Conservation (phyloP, 1,140 invertebrate species). For the Diorhabda carinulata region DNA sequence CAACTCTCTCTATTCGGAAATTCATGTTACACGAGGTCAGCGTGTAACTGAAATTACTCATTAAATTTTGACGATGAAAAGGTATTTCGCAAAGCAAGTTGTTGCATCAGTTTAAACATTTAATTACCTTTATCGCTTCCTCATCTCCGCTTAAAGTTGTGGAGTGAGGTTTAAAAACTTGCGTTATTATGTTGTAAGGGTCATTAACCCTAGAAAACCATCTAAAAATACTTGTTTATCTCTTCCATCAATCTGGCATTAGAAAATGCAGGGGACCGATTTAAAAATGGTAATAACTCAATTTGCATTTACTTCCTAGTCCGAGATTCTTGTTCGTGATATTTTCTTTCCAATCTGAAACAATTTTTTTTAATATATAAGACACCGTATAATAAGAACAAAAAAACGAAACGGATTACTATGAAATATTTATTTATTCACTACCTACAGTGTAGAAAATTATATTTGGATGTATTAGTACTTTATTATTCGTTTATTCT, state of each 20-base stretch:
- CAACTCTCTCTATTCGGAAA: too few species aligned
- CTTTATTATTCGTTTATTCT: too few species aligned
- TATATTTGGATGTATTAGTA: too few species aligned
- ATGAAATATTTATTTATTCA: background rate
- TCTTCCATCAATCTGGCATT: background rate
- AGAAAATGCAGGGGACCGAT: background rate
- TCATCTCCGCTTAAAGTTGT: too few species aligned
- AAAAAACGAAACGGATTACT: background rate
- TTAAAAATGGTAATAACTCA: constrained; percentile 1
- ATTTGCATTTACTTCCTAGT: background rate
- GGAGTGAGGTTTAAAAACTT: too few species aligned
- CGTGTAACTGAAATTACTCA: too few species aligned
- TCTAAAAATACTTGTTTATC: background rate
- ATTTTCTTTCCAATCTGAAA: background rate
- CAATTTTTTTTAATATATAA: background rate
- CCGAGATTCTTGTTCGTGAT: background rate
- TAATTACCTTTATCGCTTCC: too few species aligned
- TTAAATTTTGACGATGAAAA: too few species aligned
- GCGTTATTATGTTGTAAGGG: background rate
- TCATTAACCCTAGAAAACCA: background rate
- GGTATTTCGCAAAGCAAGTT: too few species aligned
- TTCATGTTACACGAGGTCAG: too few species aligned
- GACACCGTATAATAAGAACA: background rate
- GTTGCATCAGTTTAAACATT: too few species aligned
- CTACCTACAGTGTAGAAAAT: too few species aligned